These are phyloP conservation scores for Acrocephalus arundinaceus DNA, from an alignment of 2,113 vertebrate species.

Conservation along the genomic window DNA sequence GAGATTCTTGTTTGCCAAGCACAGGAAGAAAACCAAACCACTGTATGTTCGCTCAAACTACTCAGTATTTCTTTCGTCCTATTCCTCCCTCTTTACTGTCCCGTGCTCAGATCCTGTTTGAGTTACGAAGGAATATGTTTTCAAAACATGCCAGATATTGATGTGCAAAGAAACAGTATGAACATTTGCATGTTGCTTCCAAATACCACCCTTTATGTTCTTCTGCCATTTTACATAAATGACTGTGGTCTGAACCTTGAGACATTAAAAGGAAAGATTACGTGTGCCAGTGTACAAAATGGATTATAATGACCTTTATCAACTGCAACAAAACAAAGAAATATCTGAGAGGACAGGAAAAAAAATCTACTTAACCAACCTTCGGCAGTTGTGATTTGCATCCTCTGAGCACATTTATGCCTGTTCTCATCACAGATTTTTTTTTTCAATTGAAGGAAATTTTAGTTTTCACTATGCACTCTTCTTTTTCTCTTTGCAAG, in stretches of 20 bases:
- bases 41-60: neutral
- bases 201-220: neutral
- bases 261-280: neutral
- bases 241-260: neutral
- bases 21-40: neutral
- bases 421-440: neutral
- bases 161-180: neutral
- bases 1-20: neutral
- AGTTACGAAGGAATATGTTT: neutral
- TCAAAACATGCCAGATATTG: neutral
- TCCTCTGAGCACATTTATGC: neutral
- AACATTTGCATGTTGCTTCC: neutral
- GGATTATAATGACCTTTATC: conserved; percentile 5
- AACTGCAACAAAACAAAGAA: conserved; percentile 20
- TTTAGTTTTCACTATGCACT: neutral
- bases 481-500: conserved; percentile 22
- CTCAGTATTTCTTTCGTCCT: neutral
- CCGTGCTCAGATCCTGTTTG: neutral
- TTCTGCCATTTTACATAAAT: neutral
- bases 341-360: neutral
- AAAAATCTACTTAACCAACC: neutral
- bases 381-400: neutral
- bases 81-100: neutral
- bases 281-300: neutral
- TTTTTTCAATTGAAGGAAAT: conserved; percentile 43